phyloP scores from a whole-genome alignment of 2,888 invertebrate species.

The Phyllotreta striolata region DNA sequence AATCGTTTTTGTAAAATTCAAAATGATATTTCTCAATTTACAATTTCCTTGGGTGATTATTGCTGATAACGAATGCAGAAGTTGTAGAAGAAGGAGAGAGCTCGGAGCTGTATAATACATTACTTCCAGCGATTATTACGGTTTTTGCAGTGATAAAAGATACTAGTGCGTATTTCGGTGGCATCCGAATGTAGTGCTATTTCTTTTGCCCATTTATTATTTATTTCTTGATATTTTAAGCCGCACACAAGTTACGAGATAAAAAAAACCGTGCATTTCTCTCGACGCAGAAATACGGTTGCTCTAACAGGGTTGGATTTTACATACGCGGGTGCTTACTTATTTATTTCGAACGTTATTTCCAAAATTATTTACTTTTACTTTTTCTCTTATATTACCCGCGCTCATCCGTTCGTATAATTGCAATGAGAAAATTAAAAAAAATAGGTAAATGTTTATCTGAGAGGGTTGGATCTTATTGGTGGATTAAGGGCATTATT shows the following conservation, averaged over 20 bases:
- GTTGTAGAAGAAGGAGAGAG: constrained; percentile 45
- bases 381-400: neutral
- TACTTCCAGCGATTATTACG: constrained; percentile 50
- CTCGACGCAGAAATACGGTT: neutral
- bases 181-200: constrained; percentile 35
- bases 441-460: constrained; percentile 15
- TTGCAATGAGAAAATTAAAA: neutral
- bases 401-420: neutral
- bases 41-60: neutral
- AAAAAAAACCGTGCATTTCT: constrained; percentile 26
- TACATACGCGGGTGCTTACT: too few relatives aligned
- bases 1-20: neutral
- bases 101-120: constrained; percentile 42
- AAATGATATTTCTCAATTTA: constrained; percentile 3
- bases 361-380: too few relatives aligned
- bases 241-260: constrained; percentile 34
- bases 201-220: constrained; percentile 38
- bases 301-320: too few relatives aligned
- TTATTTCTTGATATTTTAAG: constrained; percentile 41
- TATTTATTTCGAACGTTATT: too few relatives aligned
- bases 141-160: constrained; percentile 48
- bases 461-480: constrained; percentile 15
- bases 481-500: constrained; percentile 35
- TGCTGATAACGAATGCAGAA: constrained; percentile 37
- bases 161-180: constrained; percentile 42